Evolutionary conservation across 2,113 vertebrate genomes (phyloP).

Genomic region (Manacus vitellinus): DNA sequence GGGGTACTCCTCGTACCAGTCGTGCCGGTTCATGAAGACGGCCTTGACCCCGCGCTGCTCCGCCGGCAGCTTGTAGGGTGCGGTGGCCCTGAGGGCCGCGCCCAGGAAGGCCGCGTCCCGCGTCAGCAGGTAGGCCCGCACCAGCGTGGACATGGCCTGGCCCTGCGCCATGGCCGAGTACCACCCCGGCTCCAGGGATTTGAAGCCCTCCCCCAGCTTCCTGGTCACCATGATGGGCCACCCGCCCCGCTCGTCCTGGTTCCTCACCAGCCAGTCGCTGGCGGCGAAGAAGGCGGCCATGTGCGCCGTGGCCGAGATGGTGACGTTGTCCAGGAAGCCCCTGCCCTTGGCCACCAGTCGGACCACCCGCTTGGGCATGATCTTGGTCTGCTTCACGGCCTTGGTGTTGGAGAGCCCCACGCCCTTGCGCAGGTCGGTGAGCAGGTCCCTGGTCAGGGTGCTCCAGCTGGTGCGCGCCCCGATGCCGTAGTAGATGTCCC

Average conservation of each 20-base stretch:
- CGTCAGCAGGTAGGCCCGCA: conserved; percentile 91
- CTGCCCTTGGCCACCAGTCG: conserved; percentile 82
- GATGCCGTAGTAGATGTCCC: conserved; percentile 90
- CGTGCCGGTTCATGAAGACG: conserved; percentile 91
- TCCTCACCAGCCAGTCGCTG: conserved; percentile 91
- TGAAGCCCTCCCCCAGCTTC: conserved; percentile 94
- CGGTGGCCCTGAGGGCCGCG: conserved; percentile 87
- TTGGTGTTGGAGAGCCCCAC: conserved; percentile 97
- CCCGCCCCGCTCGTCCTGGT: conserved; percentile 93
- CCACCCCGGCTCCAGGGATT: conserved; percentile 93
- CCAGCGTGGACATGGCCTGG: conserved; percentile 95
- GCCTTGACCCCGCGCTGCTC: conserved; percentile 93
- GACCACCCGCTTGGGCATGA: conserved; percentile 90
- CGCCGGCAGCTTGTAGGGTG: conserved; percentile 88
- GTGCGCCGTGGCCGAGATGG: conserved; percentile 91
- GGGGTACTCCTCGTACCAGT: conserved; percentile 99
- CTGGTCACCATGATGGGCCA: conserved; percentile 98
- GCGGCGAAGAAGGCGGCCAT: conserved; percentile 94
- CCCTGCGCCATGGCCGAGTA: conserved; percentile 99
- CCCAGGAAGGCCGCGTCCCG: conserved; percentile 87
- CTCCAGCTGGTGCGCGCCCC: conserved; percentile 87
- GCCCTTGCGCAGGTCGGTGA: conserved; percentile 94
- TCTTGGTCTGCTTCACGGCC: conserved; percentile 94
- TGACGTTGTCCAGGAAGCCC: conserved; percentile 91
- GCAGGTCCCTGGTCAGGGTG: conserved; percentile 91